Base-by-base conservation (phyloP, 1,140 invertebrate species). In the Brachionus rotundiformis region DNA sequence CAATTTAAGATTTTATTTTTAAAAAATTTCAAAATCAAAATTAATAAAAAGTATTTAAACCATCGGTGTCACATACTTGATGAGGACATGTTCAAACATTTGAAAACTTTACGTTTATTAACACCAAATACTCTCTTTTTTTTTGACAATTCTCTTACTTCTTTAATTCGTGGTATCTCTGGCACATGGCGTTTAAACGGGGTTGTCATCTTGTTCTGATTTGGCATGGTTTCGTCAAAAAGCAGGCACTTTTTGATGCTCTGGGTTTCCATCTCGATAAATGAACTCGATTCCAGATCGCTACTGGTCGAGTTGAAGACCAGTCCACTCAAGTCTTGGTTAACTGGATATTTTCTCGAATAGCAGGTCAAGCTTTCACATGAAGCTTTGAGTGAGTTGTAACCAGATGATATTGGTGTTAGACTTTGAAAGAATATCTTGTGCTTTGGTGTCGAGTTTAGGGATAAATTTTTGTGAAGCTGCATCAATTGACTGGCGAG, bases 51-150 rank as follows among this genome's bases (percentile, higher is more conserved):
- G 16, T 0, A 49, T 49, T 49, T 16, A 49, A 49, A 54, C 1
- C 23, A 19, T 39, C 10, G n/a, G n/a, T n/a, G 19, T 19, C 19
- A 68, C 63, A 68, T 68, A n/a, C 63, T 68, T 3, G 63, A 68
- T 7, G 63, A 36, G 10, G 63, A 68, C 63, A 68, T 68, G 29
- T 68, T 68, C 11, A 68, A 36, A 68, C 63, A 68, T 16, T 68
- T 68, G 8, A 68, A 33, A 16, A 68, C 31, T 68, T 36, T 33
- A 3, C 29, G 63, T 16, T 68, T 68, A 16, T 68, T 33, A 2
- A 36, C 29, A 16, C 29, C 7, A 68, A 68, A 68, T 19, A 39
- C n/a, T 33, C 36, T 68, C 16, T 68, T 33, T 41, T 68, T 68
- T 16, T 19, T 36, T n/a, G 16, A 16, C 19, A 36, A 19, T 33